These are phyloP conservation scores for Phalacrocorax aristotelis DNA, from an alignment of 2,113 vertebrate species.

Conservation along the genomic window DNA sequence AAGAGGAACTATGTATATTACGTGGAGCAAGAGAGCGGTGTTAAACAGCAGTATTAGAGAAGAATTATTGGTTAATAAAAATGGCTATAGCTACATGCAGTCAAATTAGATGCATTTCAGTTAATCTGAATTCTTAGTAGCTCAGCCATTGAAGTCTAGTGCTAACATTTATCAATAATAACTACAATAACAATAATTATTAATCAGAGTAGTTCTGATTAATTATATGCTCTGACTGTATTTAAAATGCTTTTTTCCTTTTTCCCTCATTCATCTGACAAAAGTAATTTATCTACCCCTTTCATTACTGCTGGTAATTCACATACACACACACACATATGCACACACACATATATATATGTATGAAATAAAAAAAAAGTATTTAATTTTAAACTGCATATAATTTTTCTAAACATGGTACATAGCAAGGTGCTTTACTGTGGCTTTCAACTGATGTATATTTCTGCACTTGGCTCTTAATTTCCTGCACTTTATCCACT, in stretches of 20 bases:
- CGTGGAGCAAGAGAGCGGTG: not conserved
- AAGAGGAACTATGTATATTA: not conserved
- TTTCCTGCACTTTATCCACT: slow-evolving; percentile 2
- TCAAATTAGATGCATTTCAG: slow-evolving; percentile 52
- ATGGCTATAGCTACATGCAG: slow-evolving; percentile 35
- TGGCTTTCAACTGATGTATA: slow-evolving; percentile 52
- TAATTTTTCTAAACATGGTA: slow-evolving; percentile 50
- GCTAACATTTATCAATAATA: slow-evolving; percentile 62
- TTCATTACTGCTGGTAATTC: slow-evolving; percentile 8
- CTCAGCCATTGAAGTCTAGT: slow-evolving; percentile 43
- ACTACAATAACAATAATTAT: slow-evolving; percentile 69
- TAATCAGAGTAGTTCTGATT: slow-evolving; percentile 64
- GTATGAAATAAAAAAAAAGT: not conserved
- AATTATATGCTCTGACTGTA: slow-evolving; percentile 49
- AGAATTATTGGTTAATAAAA: slow-evolving; percentile 32
- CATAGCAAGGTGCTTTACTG: slow-evolving; percentile 5
- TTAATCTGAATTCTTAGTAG: slow-evolving; percentile 61
- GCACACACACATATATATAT: not conserved
- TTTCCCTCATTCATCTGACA: slow-evolving; percentile 51
- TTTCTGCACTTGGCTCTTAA: slow-evolving; percentile 35
- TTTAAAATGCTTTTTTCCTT: slow-evolving; percentile 21
- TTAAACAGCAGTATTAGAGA: not conserved
- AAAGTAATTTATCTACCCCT: slow-evolving; percentile 27
- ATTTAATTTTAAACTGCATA: slow-evolving; percentile 39
- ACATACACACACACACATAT: not conserved